phyloP scores from a whole-genome alignment of 35 echinoderm and acorn worm genomes.

The Heliocidaris erythrogramma region DNA sequence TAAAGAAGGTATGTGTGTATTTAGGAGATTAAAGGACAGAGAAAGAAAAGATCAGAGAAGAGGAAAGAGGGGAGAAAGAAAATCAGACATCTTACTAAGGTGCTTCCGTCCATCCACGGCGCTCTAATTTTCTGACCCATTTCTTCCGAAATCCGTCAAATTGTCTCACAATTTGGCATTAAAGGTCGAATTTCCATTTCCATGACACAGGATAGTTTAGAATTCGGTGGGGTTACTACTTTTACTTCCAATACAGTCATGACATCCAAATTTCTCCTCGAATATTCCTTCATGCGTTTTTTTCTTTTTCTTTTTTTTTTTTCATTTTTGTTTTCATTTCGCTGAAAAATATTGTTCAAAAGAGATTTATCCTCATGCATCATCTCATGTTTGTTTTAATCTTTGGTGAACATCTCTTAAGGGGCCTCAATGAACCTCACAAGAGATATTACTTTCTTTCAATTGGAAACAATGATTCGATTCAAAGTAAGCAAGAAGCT shows the following conservation, averaged over 20 bases:
- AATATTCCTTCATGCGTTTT: neutral
- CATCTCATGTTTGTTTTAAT: too few species aligned
- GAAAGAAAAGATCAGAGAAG: neutral
- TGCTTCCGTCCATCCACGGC: neutral
- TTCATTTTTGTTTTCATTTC: neutral
- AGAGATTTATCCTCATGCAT: too few species aligned
- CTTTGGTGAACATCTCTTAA: too few species aligned
- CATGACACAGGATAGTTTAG: neutral
- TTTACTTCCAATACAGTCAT: neutral
- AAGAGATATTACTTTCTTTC: too few species aligned
- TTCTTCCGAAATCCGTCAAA: slow-evolving; percentile 1
- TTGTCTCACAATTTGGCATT: neutral
- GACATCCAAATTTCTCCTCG: neutral
- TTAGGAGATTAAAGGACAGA: neutral
- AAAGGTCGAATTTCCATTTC: neutral
- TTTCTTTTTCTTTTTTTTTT: neutral
- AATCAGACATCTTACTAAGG: neutral
- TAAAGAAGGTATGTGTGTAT: neutral
- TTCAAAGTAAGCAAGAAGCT: too few species aligned
- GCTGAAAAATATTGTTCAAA: neutral
- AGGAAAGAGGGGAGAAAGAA: neutral
- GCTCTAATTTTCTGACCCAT: slow-evolving; percentile 11
- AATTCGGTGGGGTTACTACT: neutral
- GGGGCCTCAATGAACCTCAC: too few species aligned
- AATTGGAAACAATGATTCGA: too few species aligned